Evolutionary conservation across 2,797 vertebrate genomes (phyloP), one percentile per base, ranked within the genome.

Genomic region (Mallotus villosus): DNA sequence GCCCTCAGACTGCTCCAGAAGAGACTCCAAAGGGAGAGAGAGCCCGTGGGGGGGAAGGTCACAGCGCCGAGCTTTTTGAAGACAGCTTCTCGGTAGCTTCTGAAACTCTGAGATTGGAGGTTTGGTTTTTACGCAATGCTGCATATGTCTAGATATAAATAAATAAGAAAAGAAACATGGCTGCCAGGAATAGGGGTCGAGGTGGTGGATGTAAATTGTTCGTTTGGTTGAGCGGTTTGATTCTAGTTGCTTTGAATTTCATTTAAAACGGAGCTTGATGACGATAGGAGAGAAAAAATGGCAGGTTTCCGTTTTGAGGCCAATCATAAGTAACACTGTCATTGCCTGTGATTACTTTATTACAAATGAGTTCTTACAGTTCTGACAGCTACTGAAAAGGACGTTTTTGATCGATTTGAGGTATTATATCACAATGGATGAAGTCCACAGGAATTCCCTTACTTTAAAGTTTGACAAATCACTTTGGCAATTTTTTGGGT

Each of bases 1-100:
- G 78, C 78, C 72, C 79, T 75, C 73, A 82, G 76, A 83, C 55
- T 8, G 72, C 21, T 83, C 71, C 79, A 75, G 71, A 75, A 78
- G 62, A 76, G 67, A 78, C 76, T 85, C 82, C 74, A 84, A 77
- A 82, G 78, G 77, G n/a, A n/a, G n/a, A 74, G 67, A 68, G 27
- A 69, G 64, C 67, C 78, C 63, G 53, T 59, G 74, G 72, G 71
- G 68, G 53, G 71, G 70, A 27, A 71, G 70, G 79, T 81, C 71
- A 70, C 67, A 73, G 68, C 82, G 75, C 76, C 76, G 24, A 79
- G 66, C n/a, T 75, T 46, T 71, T 55, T 80, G 73, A 81, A 82
- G 69, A 17, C 29, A 12, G 63, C 60, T 53, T 49, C 37, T 66
- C 63, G 8, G 21, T 32, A 0, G 19, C 73, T 68, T 68, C 11